phyloP scores from a whole-genome alignment of 35 echinoderm and acorn worm species.

The Heliocidaris tuberculata region DNA sequence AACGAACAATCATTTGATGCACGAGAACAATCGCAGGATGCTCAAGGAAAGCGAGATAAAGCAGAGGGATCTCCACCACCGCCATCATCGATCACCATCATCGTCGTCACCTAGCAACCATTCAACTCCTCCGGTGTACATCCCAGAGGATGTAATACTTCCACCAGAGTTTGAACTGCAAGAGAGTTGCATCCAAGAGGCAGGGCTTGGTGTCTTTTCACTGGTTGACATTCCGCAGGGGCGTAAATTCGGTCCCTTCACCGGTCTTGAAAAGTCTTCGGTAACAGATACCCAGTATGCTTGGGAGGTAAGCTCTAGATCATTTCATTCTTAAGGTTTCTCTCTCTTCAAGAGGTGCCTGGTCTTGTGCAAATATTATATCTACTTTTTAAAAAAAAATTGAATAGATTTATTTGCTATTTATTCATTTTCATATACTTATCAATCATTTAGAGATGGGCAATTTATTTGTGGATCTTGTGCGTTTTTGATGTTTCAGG shows the following conservation, averaged over 20 bases:
- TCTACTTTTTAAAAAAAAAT: too few species aligned
- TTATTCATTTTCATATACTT: too few species aligned
- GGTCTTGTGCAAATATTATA: background rate
- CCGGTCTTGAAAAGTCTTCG: constrained; percentile 54
- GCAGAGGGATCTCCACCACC: background rate
- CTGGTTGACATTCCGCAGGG: constrained; percentile 57
- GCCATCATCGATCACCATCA: background rate
- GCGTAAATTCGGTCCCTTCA: constrained; percentile 74
- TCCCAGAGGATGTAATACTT: constrained; percentile 75
- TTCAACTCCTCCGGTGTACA: constrained; percentile 57
- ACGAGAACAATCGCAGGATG: background rate
- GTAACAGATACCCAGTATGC: constrained; percentile 66
- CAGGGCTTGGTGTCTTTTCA: constrained; percentile 71
- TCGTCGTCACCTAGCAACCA: constrained; percentile 8
- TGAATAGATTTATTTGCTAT: too few species aligned
- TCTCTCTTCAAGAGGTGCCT: background rate
- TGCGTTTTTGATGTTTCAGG: too few species aligned
- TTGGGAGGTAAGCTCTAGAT: constrained; percentile 69
- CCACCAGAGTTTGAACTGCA: constrained; percentile 77
- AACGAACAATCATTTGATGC: background rate
- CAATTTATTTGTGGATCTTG: too few species aligned
- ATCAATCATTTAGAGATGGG: too few species aligned
- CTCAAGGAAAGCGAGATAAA: background rate
- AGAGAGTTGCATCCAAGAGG: constrained; percentile 62
- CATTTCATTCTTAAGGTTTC: background rate